phyloP scores from a whole-genome alignment of 2,113 vertebrate species.

The Nibea albiflora region DNA sequence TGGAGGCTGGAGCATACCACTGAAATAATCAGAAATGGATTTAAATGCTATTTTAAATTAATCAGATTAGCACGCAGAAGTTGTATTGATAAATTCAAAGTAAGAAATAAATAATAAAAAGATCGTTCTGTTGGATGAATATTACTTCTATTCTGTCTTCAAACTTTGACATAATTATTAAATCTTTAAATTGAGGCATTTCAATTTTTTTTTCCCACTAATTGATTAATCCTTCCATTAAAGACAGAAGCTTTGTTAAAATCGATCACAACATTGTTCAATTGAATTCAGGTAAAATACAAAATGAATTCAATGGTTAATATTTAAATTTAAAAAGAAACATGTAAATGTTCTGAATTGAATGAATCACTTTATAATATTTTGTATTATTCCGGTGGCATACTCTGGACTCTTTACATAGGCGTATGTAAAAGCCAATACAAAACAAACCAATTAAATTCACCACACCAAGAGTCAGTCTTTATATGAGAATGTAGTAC shows the following conservation, averaged over 20 bases:
- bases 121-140: too few relatives aligned
- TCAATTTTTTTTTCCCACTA: too few relatives aligned
- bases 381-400: conserved; percentile 9
- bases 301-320: too few relatives aligned
- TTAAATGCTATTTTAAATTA: background rate
- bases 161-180: background rate
- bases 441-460: background rate
- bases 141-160: background rate
- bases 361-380: background rate
- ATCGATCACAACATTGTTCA: too few relatives aligned
- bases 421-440: background rate
- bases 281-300: too few relatives aligned
- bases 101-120: background rate
- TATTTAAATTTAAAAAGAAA: too few relatives aligned
- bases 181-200: background rate
- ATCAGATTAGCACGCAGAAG: background rate
- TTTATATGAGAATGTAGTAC: background rate
- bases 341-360: background rate
- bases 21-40: background rate
- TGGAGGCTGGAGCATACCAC: background rate
- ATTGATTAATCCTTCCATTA: too few relatives aligned
- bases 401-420: background rate
- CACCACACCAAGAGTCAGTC: background rate
- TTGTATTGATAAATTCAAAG: background rate
- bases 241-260: background rate